Base-by-base conservation (phyloP, 1,140 invertebrate species). In the Neocloeon triangulifer region DNA sequence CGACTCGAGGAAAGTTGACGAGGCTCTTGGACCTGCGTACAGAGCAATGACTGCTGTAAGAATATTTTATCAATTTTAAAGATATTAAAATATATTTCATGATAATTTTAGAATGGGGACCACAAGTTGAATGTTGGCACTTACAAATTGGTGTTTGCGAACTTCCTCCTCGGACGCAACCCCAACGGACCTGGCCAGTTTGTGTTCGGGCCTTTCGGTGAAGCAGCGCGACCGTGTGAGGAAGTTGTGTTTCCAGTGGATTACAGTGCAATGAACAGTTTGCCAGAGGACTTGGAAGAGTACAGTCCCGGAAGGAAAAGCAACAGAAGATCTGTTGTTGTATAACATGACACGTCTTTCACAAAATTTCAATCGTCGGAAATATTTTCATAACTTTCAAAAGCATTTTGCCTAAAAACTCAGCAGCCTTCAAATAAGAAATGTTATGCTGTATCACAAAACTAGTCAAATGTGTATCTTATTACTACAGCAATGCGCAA, bases 151-250 rank as follows among this genome's bases (percentile, higher is more conserved):
- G 69, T 66, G 46, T 74, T 72, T 47, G 62, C 67, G 13, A 75
- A 75, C 43, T 74, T 70, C 55, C 51, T 75, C 22, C 58, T 73
- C 41, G 70, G 66, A 0, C 62, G 67, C 36, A 64, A 66, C 39
- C 71, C 70, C 3, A 73, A 74, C 42, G 72, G 72, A 15, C 69
- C 69, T 5, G 72, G 72, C 2, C 68, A 74, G 41, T 72, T 67
- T 58, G 56, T 74, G 16, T 59, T 75, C 19, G 71, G 69, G 16
- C 59, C 66, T 9, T 56, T 62, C 9, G 58, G 60, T 33, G 56
- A 55, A n/a, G 53, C 58, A 13, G 59, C 59, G 3, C n/a, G n/a
- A n/a, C n/a, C n/a, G n/a, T n/a, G n/a, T n/a, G n/a, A n/a, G n/a
- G n/a, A n/a, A n/a, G n/a, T n/a, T n/a, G 58, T 61, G 23, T 75